These are phyloP conservation scores for Megathymus violae DNA, from an alignment of 1,140 invertebrate species.

Conservation along the genomic window DNA sequence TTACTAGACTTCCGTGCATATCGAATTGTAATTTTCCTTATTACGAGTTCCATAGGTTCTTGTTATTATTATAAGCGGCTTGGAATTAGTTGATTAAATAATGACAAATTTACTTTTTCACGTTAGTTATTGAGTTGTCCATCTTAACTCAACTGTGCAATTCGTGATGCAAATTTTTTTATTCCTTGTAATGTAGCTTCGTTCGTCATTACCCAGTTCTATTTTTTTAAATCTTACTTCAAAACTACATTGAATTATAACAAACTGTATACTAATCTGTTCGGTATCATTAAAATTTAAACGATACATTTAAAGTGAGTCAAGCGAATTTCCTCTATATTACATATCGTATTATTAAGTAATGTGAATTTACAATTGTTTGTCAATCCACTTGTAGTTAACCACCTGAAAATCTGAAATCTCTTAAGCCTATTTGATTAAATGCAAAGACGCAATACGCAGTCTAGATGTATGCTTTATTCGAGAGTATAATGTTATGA, in stretches of 20 bases:
- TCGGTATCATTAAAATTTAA: background rate
- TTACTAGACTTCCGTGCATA: background rate
- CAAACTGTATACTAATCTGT: background rate
- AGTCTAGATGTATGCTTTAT: conserved; percentile 40
- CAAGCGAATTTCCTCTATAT: too few species aligned
- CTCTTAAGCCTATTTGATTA: conserved; percentile 1
- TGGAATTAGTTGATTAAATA: conserved; percentile 19
- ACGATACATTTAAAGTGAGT: background rate
- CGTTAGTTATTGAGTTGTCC: background rate
- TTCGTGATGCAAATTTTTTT: too few species aligned
- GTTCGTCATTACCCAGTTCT: too few species aligned
- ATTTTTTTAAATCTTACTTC: too few species aligned
- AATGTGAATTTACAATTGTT: conserved; percentile 21
- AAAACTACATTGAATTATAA: too few species aligned
- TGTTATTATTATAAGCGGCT: background rate
- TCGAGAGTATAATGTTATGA: conserved; percentile 33
- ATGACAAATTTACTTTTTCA: background rate
- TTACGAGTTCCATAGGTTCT: background rate
- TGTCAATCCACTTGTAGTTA: background rate
- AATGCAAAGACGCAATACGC: conserved; percentile 21
- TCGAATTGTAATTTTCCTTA: background rate
- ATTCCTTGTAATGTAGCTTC: too few species aligned
- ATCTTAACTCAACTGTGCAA: too few species aligned
- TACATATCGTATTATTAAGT: background rate
- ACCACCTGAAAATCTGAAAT: background rate